Conservation (phyloP, 1,140 invertebrate genomes). For the Epicauta chinensis region DNA sequence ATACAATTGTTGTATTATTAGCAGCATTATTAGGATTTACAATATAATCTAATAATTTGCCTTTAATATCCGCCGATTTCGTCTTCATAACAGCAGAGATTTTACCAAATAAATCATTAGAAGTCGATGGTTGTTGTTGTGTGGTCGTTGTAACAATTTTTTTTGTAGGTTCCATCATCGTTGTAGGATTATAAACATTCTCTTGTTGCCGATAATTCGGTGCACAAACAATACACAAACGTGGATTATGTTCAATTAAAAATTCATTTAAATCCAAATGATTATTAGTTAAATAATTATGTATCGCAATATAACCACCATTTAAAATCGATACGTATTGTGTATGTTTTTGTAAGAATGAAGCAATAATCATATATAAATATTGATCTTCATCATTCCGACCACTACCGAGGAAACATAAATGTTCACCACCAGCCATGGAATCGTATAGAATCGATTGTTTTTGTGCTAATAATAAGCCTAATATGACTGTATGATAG, state of each 20-base stretch:
- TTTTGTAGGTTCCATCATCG: slow-evolving; percentile 20
- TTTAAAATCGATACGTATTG: slow-evolving; percentile 88
- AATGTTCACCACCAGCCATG: slow-evolving; percentile 85
- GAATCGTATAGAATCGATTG: slow-evolving; percentile 85
- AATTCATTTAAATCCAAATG: slow-evolving; percentile 60
- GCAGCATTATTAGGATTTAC: slow-evolving; percentile 57
- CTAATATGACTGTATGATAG: slow-evolving; percentile 92
- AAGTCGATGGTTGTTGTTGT: slow-evolving; percentile 43
- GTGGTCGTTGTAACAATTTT: background rate
- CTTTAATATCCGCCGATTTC: slow-evolving; percentile 90
- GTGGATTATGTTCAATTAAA: slow-evolving; percentile 73
- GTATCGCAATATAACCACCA: slow-evolving; percentile 87
- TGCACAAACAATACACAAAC: slow-evolving; percentile 73
- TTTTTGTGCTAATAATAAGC: slow-evolving; percentile 80
- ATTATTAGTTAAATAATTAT: slow-evolving; percentile 70
- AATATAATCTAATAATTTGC: slow-evolving; percentile 90
- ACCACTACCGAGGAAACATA: slow-evolving; percentile 96
- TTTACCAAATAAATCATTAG: slow-evolving; percentile 68
- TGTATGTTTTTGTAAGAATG: slow-evolving; percentile 91
- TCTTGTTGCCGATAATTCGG: slow-evolving; percentile 45
- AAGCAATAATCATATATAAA: slow-evolving; percentile 96
- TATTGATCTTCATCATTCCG: slow-evolving; percentile 93
- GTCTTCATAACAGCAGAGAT: slow-evolving; percentile 74
- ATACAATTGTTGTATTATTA: slow-evolving; percentile 40
- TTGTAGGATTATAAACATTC: slow-evolving; percentile 6